Evolutionary conservation across 2,797 vertebrate genomes (phyloP).

Genomic region (Euphonia xanthogaster): DNA sequence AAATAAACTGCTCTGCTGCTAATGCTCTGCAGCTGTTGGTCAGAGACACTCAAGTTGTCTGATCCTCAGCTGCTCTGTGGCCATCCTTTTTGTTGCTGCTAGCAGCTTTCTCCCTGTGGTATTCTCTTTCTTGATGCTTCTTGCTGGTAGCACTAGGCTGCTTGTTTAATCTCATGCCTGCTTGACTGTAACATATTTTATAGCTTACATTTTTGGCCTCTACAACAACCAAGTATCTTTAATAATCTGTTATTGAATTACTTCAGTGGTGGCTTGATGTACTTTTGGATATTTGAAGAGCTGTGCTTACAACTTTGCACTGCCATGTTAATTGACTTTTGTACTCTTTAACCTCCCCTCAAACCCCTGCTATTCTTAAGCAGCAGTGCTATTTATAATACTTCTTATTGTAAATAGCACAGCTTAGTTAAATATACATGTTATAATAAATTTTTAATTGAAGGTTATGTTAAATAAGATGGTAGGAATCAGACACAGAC

Average conservation of each 20-base stretch:
- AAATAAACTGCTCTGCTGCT: conserved; percentile 1
- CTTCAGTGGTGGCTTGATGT: background rate
- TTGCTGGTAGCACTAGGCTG: background rate
- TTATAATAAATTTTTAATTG: background rate
- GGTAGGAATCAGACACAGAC: background rate
- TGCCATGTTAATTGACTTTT: background rate
- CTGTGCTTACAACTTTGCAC: background rate
- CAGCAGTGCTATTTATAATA: background rate
- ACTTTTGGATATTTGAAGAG: background rate
- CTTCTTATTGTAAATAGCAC: background rate
- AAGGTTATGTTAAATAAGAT: background rate
- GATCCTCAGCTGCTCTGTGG: background rate
- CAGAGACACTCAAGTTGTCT: background rate
- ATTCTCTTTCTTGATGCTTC: background rate
- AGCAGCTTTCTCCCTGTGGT: background rate
- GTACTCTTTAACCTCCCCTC: background rate
- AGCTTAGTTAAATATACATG: background rate
- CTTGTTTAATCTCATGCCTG: background rate
- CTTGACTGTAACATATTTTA: background rate
- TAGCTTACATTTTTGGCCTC: background rate
- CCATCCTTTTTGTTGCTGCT: background rate
- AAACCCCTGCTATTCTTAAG: background rate
- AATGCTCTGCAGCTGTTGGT: background rate
- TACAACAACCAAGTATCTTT: background rate
- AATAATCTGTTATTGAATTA: background rate